Evolutionary conservation across 2,888 invertebrate species (phyloP), one percentile per base, ranked within the genome.

Genomic region (Agelastica alni): DNA sequence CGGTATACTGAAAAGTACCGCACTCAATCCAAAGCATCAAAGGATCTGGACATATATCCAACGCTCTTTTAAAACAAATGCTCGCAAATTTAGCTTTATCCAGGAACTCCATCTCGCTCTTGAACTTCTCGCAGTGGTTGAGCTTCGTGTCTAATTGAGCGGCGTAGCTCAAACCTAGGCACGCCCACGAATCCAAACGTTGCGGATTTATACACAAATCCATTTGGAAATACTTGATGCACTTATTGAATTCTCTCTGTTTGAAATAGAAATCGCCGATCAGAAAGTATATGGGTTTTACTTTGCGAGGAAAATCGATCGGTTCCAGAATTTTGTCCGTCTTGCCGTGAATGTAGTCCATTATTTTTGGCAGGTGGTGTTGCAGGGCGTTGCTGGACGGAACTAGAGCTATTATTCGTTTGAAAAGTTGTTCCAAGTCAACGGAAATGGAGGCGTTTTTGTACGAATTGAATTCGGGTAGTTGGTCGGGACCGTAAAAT

Each of bases 221-320:
- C 65, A 88, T 78, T 49, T 87, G 81, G 72, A 93, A 96, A 75
- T 88, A 93, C 68, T 88, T 87, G 2, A 90, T 82, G 7, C 93
- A 90, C 70, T 70, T 61, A 18, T 78, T 77, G 62, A 82, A 85
- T 63, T 93, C 92, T 64, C 88, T 86, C 70, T 86, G 91, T 76
- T 96, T 96, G 70, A 96, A 93, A 76, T 94, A 89, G 76, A 88
- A 93, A 78, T 97, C 96, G 1, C 89, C 96, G 16, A 97, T 77
- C n/a, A 96, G 79, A 72, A 94, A 96, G 74, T 91, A 96, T 53
- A 94, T 85, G 46, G 89, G 87, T 28, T 84, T 82, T 68, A 74
- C 69, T 70, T 74, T 75, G 18, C 65, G 59, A 9, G 77, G 75
- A 58, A 77, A 77, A 1, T 70, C 68, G 4, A 76, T 66, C 3